Conservation (phyloP, 2,888 invertebrate genomes). For the Tridacna gigas region DNA sequence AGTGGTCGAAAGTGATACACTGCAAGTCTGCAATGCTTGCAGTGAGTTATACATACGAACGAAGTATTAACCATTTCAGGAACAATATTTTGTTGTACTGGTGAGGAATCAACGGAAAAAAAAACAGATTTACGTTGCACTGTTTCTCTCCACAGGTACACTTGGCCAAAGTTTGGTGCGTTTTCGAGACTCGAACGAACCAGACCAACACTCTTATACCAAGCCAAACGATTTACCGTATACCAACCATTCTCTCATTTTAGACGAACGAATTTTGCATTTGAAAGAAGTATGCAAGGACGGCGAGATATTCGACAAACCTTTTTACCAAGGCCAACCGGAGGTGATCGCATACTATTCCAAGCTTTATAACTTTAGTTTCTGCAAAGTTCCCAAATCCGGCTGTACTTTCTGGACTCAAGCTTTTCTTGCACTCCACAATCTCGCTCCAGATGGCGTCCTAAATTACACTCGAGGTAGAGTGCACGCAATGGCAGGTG, state of each 20-base stretch:
- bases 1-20: too few relatives aligned
- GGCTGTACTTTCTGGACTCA: constrained; percentile 50
- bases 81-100: too few relatives aligned
- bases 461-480: constrained; percentile 13
- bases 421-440: constrained; percentile 25
- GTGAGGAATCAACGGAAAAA: too few relatives aligned
- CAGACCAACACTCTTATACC: too few relatives aligned
- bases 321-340: neutral
- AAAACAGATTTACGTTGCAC: too few relatives aligned
- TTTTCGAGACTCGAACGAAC: too few relatives aligned
- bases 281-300: neutral
- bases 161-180: too few relatives aligned
- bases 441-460: neutral
- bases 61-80: too few relatives aligned
- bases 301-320: neutral
- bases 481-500: neutral
- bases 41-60: too few relatives aligned
- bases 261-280: neutral
- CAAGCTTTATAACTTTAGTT: constrained; percentile 25
- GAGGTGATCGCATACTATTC: constrained; percentile 8
- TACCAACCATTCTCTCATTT: neutral
- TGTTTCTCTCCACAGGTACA: too few relatives aligned
- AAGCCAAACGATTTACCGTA: too few relatives aligned
- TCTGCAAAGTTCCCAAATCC: constrained; percentile 50
- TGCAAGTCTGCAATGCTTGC: too few relatives aligned